phyloP scores from a whole-genome alignment of 1,140 invertebrate genomes.

The Penaeus japonicus region DNA sequence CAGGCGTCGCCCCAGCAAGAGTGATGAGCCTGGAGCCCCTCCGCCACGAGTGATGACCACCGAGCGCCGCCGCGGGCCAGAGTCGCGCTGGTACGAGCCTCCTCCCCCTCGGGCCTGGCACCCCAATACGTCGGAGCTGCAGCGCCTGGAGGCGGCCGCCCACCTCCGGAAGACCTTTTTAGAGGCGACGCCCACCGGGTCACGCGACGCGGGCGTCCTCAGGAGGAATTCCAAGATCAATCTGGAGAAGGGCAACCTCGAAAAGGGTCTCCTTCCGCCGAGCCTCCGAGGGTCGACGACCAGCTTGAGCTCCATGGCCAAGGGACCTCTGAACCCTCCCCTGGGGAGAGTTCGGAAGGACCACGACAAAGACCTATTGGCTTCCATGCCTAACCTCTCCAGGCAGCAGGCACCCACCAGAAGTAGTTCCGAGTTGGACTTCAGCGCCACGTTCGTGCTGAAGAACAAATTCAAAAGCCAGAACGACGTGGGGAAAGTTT shows the following conservation, averaged over 20 bases:
- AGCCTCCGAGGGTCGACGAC: background rate
- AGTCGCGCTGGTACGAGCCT: constrained; percentile 33
- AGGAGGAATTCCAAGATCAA: background rate
- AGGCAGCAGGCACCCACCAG: background rate
- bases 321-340: background rate
- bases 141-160: constrained; percentile 17
- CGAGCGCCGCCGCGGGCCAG: constrained; percentile 4
- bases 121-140: background rate
- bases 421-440: background rate
- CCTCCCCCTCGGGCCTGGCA: constrained; percentile 28
- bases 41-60: constrained; percentile 30
- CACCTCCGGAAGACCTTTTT: constrained; percentile 28
- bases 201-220: background rate
- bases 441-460: background rate
- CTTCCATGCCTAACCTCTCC: background rate
- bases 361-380: background rate
- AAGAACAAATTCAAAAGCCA: background rate
- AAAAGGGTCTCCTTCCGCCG: background rate
- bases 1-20: too few relatives aligned
- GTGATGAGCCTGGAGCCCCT: background rate
- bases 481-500: background rate
- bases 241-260: background rate
- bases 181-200: background rate
- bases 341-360: background rate
- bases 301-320: background rate